Evolutionary conservation across 2,888 invertebrate species (phyloP), one percentile per base, ranked within the genome.

Genomic region (Diarsia dahlii): DNA sequence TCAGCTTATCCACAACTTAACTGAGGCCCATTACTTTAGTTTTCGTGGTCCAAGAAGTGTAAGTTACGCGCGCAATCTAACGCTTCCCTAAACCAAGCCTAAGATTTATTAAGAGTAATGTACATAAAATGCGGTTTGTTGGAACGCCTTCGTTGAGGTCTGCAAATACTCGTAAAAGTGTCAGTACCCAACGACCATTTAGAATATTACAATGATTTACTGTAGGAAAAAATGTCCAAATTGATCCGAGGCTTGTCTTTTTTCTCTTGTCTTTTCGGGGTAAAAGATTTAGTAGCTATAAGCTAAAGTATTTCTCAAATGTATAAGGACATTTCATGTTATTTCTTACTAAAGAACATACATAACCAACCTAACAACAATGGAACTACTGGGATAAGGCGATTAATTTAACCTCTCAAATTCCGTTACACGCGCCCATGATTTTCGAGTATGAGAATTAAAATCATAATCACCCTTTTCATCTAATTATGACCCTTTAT

Each of bases 131-230:
- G 84, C 64, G 81, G 81, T 84, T 85, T 77, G 76, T 75, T 58
- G 50, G 56, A 80, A 74, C 70, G 77, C 71, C 71, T 70, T 65
- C 64, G 67, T 60, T 73, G 76, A 86, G 78, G 71, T 71, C 76
- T 76, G 81, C 67, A 78, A 85, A 65, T 81, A 84, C 71, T 78
- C 84, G 74, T 85, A 86, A 86, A 85, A 84, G 66, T 86, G 84
- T 84, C 86, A 76, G 86, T 81, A 72, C 66, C 75, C 65, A 48
- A 85, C 64, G 66, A 81, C 70, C 86, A 85, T 84, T 84, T 68
- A 78, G 66, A 84, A 86, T 81, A 81, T 84, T 81, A 86, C 74
- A 76, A 81, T 85, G 86, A 85, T 78, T 84, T 84, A 86, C 34
- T 70, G 65, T 28, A 71, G 56, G 70, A 52, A 74, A 70, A 74